A percentile compares a stretch with the other conserved stretches of the same genome.
Evolutionary conservation across 1,140 invertebrate genomes (phyloP).

Genomic region (Matsumurasca onukii): DNA sequence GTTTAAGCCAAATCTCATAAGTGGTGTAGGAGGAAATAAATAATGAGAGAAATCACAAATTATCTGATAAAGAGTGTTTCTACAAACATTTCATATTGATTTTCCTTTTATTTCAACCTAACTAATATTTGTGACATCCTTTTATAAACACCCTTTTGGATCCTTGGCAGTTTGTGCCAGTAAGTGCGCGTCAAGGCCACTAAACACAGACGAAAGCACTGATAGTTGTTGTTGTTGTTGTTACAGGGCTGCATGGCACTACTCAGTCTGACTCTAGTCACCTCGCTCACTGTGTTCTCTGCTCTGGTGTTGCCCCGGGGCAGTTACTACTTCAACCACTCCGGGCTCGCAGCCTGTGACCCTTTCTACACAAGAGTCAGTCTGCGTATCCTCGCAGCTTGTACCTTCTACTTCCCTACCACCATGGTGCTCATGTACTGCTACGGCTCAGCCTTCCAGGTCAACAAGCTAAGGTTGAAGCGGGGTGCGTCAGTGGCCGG

Average conservation of each 20-base stretch:
- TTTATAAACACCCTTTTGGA: no score
- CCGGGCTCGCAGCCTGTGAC: constrained; percentile 76
- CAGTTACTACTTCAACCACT: constrained; percentile 78
- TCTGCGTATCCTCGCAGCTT: constrained; percentile 77
- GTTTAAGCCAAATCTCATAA: no score
- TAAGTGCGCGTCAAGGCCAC: no score
- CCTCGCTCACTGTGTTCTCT: constrained; percentile 76
- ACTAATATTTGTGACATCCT: no score
- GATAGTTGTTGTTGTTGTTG: no score
- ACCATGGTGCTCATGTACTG: constrained; percentile 90
- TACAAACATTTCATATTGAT: no score
- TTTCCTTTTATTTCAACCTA: no score
- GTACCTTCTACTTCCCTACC: constrained; percentile 83
- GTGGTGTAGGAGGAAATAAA: no score
- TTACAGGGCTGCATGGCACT: constrained; percentile 77
- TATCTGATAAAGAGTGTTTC: no score
- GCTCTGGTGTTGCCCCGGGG: constrained; percentile 74
- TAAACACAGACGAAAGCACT: no score
- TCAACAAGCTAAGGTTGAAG: constrained; percentile 74
- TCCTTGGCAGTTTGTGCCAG: no score
- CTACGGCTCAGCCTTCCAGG: constrained; percentile 84
- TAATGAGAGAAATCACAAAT: no score
- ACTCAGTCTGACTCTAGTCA: constrained; percentile 78
- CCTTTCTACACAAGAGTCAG: constrained; percentile 77
- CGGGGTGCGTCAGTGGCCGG: constrained; percentile 49